Base-by-base conservation (phyloP, 64 coral and sea anemone genomes). In the Stichodactyla mertensii region DNA sequence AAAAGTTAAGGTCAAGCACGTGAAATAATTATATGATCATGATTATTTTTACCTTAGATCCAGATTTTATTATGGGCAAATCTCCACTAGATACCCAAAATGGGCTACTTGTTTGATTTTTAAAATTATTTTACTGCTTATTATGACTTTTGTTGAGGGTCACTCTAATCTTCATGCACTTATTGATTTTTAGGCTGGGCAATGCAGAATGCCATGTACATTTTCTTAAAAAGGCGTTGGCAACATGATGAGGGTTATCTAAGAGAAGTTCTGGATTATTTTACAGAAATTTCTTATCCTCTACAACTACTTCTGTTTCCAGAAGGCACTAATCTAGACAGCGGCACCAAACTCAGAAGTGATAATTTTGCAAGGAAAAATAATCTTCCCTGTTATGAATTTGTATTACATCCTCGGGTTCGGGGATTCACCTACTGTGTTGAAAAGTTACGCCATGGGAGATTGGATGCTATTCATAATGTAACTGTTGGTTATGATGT, bases 181-280 rank as follows among this genome's bases (percentile, higher is more conserved):
- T 11, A 12, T 74, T 74, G 26, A 26, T 88, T 94, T 78, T 52
- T 85, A 99, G 97, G 97, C 36, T 99, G 97, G 97, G 97, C 93
- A 57, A 99, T 99, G 97, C 97, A 99, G n/a, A 90, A 92, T 82
- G 88, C 84, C 51, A 87, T 99, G 93, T 99, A 79, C 82, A 92
- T 99, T 52, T 99, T 99, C 66, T 61, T 99, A 36, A 88, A 84
- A 27, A 83, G 97, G 45, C 85, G 90, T 6, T 99, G 97, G 97
- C 87, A 99, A 22, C 71, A 88, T 28, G 97, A 99, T 28, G 64
- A 99, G 79, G 70, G 88, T 8, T 99, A 95, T 23, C 88, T 99
- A 57, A 90, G 90, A 22, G 83, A 36, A 85, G 88, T 99, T 12
- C 86, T 99, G 4, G 78, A 89, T 26, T 99, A 99, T 83, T 99